phyloP scores from a whole-genome alignment of 2,888 invertebrate genomes.

The Tenthredo scrophulariae region DNA sequence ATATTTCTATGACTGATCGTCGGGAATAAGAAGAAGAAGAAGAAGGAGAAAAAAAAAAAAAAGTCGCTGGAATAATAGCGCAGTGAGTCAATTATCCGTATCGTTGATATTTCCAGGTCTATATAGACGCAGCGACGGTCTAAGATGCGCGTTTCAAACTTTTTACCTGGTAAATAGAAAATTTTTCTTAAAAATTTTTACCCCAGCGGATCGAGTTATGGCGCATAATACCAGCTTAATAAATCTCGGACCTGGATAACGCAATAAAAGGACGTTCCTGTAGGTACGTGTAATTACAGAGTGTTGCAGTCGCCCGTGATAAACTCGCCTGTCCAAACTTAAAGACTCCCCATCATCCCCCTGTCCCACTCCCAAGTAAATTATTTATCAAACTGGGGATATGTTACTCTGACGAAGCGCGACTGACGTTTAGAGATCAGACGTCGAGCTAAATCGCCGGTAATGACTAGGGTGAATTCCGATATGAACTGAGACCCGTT shows the following conservation, averaged over 20 bases:
- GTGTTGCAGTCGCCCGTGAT: slow-evolving; percentile 39
- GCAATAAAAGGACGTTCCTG: slow-evolving; percentile 50
- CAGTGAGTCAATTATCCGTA: background rate
- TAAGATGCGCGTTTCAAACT: background rate
- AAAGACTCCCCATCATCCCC: background rate
- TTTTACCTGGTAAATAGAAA: background rate
- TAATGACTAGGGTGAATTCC: background rate
- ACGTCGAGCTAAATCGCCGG: slow-evolving; percentile 14
- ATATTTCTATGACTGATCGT: background rate
- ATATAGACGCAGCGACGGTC: background rate
- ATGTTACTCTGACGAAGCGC: background rate
- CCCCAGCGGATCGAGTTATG: slow-evolving; percentile 51
- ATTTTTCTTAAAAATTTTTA: background rate
- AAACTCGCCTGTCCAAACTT: slow-evolving; percentile 46
- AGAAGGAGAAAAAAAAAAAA: background rate
- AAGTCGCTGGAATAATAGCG: background rate
- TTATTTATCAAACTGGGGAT: background rate
- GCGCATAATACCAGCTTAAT: slow-evolving; percentile 55
- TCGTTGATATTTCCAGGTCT: background rate
- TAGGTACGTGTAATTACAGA: slow-evolving; percentile 55
- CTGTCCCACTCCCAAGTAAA: background rate
- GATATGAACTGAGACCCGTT: background rate
- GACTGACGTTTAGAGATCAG: slow-evolving; percentile 4
- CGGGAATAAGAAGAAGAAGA: no score
- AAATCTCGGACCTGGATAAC: slow-evolving; percentile 45